Evolutionary conservation across 2,113 vertebrate species (phyloP), one percentile per base, ranked within the genome.

Genomic region (Vidua macroura): DNA sequence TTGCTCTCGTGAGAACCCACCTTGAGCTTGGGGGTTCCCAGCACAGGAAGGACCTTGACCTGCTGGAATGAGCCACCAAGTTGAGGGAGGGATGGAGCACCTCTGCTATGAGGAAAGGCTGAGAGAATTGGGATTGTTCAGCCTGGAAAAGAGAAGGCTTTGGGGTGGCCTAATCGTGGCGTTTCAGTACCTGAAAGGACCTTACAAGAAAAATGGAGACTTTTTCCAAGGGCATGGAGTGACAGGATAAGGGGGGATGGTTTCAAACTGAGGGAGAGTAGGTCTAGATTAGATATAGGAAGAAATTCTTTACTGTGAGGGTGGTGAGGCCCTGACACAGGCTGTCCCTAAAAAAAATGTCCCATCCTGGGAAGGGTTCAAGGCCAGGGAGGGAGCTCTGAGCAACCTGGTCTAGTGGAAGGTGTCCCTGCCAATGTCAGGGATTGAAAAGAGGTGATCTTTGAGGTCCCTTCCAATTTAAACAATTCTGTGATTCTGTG

Each of bases 21-120:
- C 28, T 5, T 3, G 28, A 41, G 15, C 41, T n/a, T 1, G 0
- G n/a, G 28, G 8, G 12, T 1, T 25, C 55, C 35, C 63, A 69
- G 79, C 53, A 43, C n/a, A n/a, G 46, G 20, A 31, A 83, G 17
- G 25, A 55, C 14, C 27, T 31, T 0, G 2, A 43, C 5, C 35
- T 44, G 30, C 0, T 49, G 70, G n/a, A 35, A 43, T 15, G 55
- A 90, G 41, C 20, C 30, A 59, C 53, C 70, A 48, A 33, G 15
- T 0, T 24, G 24, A 14, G 7, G 35, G 24, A 69, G 62, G 41
- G 63, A 76, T 62, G n/a, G 30, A 74, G 21, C 39, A 46, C 2
- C 46, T 62, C 55, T 53, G 39, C 15, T 15, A 3, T 1, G 5
- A 76, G 63, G 17, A 69, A 48, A 31, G 48, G 39, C 25, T 69